Evolutionary conservation across 2,888 invertebrate genomes (phyloP).

Genomic region (Brachyopa scutellaris): DNA sequence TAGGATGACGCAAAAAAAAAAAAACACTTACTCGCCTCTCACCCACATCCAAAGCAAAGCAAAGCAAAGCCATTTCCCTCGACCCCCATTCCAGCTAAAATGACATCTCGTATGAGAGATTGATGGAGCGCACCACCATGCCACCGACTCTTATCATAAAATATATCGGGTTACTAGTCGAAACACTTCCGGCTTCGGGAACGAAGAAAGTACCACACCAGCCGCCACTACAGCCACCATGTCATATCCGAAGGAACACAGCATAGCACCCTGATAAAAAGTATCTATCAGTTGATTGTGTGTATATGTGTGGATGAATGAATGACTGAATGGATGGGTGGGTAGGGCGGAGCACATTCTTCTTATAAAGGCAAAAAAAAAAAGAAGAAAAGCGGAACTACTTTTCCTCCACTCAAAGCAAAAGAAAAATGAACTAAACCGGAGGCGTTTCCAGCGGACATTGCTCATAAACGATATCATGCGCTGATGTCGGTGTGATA

Average conservation of each 20-base stretch:
- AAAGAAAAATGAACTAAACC: slow-evolving; percentile 43
- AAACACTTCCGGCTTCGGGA: slow-evolving; percentile 64
- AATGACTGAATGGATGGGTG: slow-evolving; percentile 12
- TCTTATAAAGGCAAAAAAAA: slow-evolving; percentile 1
- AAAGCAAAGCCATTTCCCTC: slow-evolving; percentile 22
- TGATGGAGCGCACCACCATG: slow-evolving; percentile 21
- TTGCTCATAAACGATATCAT: slow-evolving; percentile 67
- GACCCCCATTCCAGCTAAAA: slow-evolving; percentile 3
- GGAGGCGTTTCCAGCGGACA: slow-evolving; percentile 70
- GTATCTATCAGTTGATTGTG: slow-evolving; percentile 39
- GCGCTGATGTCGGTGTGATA: slow-evolving; percentile 11
- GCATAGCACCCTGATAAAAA: slow-evolving; percentile 51
- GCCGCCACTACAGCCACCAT: background rate
- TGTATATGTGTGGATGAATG: slow-evolving; percentile 33
- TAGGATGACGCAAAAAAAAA: slow-evolving; percentile 49
- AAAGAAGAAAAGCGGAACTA: slow-evolving; percentile 26
- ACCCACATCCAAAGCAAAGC: slow-evolving; percentile 14
- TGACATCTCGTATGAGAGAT: slow-evolving; percentile 40
- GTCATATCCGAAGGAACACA: slow-evolving; percentile 48
- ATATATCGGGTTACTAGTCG: slow-evolving; percentile 36
- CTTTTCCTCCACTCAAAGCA: background rate
- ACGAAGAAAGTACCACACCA: slow-evolving; percentile 36
- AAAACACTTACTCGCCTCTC: background rate
- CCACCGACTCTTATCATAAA: slow-evolving; percentile 1
- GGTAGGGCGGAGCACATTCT: background rate